Conservation (phyloP, 2,888 invertebrate species). For the Dendrolimus houi region DNA sequence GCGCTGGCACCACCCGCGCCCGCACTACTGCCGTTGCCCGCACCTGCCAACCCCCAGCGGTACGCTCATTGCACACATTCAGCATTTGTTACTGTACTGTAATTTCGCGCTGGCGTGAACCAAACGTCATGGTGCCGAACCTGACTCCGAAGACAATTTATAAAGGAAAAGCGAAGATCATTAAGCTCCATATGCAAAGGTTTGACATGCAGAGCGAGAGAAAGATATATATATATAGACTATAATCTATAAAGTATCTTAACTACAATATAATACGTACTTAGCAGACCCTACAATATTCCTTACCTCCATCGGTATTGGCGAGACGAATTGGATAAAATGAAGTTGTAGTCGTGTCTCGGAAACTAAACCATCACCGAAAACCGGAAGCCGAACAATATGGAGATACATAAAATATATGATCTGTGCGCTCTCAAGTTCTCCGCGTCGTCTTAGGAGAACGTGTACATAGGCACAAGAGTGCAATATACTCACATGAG, state of each 20-base stretch:
- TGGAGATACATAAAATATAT: no score
- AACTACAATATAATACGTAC: background rate
- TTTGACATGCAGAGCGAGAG: constrained; percentile 40
- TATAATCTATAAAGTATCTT: background rate
- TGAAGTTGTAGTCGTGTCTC: no score
- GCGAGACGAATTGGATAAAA: no score
- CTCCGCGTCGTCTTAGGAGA: no score
- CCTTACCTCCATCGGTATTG: background rate
- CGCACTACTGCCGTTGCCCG: constrained; percentile 30
- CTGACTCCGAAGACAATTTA: background rate
- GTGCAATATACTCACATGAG: constrained; percentile 49
- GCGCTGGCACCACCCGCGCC: constrained; percentile 16
- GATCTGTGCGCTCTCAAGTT: no score
- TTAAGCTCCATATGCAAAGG: constrained; percentile 32
- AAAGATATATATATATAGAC: constrained; percentile 1
- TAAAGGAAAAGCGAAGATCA: background rate
- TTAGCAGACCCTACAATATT: background rate
- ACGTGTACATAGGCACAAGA: background rate
- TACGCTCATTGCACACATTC: background rate
- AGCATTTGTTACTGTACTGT: background rate
- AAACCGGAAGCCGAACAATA: no score
- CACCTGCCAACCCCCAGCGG: constrained; percentile 20
- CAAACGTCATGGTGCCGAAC: background rate
- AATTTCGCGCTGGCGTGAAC: background rate
- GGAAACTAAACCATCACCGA: no score